Percentiles rank a stretch among this genome's conserved stretches.
Conservation (phyloP, 37 sponge, comb jelly and placozoan genomes). For the Petrosia ficiformis region DNA sequence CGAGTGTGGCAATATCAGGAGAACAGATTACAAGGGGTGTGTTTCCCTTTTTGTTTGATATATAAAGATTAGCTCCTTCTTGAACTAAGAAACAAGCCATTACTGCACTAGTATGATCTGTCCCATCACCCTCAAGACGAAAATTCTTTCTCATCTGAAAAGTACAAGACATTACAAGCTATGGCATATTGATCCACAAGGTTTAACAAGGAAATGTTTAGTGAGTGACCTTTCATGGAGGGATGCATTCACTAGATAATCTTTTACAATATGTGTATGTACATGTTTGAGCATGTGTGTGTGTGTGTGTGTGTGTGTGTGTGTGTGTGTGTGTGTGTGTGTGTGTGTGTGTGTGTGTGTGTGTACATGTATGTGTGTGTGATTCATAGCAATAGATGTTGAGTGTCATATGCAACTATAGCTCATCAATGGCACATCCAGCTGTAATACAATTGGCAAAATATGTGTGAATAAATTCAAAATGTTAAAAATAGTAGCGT, state of each 20-base stretch:
- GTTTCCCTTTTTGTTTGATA: slow-evolving; percentile 59
- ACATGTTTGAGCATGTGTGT: no score
- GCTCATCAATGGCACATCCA: no score
- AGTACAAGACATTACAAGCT: neutral
- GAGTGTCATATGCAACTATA: no score
- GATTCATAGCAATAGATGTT: no score
- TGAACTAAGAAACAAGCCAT: slow-evolving; percentile 83
- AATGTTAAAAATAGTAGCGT: no score
- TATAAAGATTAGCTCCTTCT: slow-evolving; percentile 76
- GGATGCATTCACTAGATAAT: neutral
- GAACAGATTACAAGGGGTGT: slow-evolving; percentile 69
- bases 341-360: no score
- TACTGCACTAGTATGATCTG: slow-evolving; percentile 26
- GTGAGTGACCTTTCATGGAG: neutral
- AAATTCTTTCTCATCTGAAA: slow-evolving; percentile 19
- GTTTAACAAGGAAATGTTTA: neutral
- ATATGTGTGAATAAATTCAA: no score
- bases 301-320: no score
- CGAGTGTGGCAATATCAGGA: slow-evolving; percentile 28
- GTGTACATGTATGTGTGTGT: no score
- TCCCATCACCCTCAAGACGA: neutral
- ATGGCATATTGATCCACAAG: neutral
- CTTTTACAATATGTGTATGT: no score
- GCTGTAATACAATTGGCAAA: no score
- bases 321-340: no score